These are phyloP conservation scores for Gila orcuttii DNA, from an alignment of 2,113 vertebrate species.

Conservation along the genomic window DNA sequence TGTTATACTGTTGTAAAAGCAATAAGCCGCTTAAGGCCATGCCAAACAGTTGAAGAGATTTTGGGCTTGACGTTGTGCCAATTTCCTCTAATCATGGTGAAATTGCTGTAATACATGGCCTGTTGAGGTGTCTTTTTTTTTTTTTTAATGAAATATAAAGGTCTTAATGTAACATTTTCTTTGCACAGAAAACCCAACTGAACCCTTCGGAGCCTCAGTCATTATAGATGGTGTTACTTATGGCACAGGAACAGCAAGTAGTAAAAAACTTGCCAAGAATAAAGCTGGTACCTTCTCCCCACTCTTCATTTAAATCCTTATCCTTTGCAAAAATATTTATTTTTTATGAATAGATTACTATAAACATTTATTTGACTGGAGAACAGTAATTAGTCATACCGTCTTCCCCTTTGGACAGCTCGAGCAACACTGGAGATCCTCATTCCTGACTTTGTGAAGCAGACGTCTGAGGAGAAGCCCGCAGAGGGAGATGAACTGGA, in stretches of 20 bases:
- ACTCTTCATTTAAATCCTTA: background rate
- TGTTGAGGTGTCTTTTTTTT: background rate
- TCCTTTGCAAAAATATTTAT: background rate
- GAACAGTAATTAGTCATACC: background rate
- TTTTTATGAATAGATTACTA: background rate
- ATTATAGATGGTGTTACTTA: conserved; percentile 99
- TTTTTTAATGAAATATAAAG: background rate
- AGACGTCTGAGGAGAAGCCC: conserved; percentile 96
- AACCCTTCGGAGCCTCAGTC: conserved; percentile 98
- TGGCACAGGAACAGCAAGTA: conserved; percentile 98
- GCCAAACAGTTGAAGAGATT: background rate
- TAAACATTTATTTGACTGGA: background rate
- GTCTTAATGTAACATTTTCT: background rate
- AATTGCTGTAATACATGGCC: background rate
- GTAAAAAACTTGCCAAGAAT: conserved; percentile 99
- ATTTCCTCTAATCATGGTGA: background rate
- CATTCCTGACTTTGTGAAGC: conserved; percentile 99
- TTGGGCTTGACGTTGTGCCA: background rate
- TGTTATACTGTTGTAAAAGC: background rate
- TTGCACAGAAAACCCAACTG: conserved; percentile 96
- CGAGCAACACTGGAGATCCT: conserved; percentile 99
- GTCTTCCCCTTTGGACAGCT: conserved; percentile 72
- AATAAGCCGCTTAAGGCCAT: background rate
- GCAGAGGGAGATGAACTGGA: conserved; percentile 96
- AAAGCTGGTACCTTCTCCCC: conserved; percentile 89